Evolutionary conservation across 2,113 vertebrate species (phyloP).

Genomic region (Ameiurus melas): DNA sequence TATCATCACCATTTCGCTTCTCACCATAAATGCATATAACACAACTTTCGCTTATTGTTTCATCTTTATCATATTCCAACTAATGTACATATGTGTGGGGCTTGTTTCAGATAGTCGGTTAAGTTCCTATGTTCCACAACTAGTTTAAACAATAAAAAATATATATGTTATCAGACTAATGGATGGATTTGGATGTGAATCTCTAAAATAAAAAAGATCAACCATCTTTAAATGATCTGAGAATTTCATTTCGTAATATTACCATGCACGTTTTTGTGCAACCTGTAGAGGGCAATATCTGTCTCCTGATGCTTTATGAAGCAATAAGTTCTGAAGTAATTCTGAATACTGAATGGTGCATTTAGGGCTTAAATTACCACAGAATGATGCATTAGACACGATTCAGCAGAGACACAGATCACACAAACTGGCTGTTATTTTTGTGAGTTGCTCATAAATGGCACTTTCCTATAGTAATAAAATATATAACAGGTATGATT

Average conservation of each 20-base stretch:
- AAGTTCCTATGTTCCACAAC: background rate
- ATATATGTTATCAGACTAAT: no score
- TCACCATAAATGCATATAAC: background rate
- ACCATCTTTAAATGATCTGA: background rate
- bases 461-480: background rate
- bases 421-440: background rate
- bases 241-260: background rate
- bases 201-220: background rate
- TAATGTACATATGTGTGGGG: background rate
- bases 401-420: conserved; percentile 25
- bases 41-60: background rate
- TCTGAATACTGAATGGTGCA: conserved; percentile 7
- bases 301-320: background rate
- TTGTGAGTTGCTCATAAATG: background rate
- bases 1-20: background rate
- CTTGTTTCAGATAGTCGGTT: background rate
- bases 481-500: background rate
- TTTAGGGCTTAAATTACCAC: conserved; percentile 25
- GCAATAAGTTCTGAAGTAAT: background rate
- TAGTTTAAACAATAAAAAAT: background rate
- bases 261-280: background rate
- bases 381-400: conserved; percentile 3
- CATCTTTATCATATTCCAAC: background rate
- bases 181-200: background rate
- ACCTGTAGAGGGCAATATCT: conserved; percentile 47